Evolutionary conservation across 2,113 vertebrate species (phyloP), one percentile per base, ranked within the genome.

Genomic region (Xiphophorus couchianus): DNA sequence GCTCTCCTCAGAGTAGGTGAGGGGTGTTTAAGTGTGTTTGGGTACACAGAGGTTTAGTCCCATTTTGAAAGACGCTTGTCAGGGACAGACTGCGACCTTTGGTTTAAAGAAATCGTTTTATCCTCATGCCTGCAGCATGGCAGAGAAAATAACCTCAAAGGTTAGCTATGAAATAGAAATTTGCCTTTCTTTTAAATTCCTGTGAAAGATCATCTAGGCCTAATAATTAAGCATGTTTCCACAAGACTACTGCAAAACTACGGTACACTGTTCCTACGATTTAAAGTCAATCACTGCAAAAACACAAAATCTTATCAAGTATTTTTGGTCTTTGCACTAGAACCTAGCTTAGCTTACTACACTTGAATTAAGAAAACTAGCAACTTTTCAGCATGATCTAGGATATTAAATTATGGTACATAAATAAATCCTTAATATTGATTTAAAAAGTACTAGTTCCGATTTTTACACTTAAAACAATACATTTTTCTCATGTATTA

Each of bases 31-130:
- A 48, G 44, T 48, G 39, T 42, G 39, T 42, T 42, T 42, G 39
- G 71, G 3, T 2, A 62, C 2, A 62, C 60, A 33, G 62, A 42
- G 39, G 33, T 48, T 74, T 64, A 25, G 71, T 48, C 69, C 61
- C 74, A 62, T 27, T 30, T 74, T 67, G 72, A 86, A 87, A 82
- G 88, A 84, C 91, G 89, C 89, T 87, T 90, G 54, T 71, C 69
- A 48, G 76, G 80, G 78, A 67, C 35, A 70, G 81, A 71, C 42
- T 35, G 76, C 30, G 66, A 73, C 74, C 70, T 80, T 70, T 83
- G 73, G 76, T 80, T 74, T 76, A 25, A 71, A 64, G 30, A 44
- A 6, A 61, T 14, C 3, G 6, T 14, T 62, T 51, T 65, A 33
- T 44, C 60, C 62, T 37, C 33, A 11, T 27, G 4, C 37, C 35